Conservation (phyloP, 2,888 invertebrate genomes). For the Meta bourneti region DNA sequence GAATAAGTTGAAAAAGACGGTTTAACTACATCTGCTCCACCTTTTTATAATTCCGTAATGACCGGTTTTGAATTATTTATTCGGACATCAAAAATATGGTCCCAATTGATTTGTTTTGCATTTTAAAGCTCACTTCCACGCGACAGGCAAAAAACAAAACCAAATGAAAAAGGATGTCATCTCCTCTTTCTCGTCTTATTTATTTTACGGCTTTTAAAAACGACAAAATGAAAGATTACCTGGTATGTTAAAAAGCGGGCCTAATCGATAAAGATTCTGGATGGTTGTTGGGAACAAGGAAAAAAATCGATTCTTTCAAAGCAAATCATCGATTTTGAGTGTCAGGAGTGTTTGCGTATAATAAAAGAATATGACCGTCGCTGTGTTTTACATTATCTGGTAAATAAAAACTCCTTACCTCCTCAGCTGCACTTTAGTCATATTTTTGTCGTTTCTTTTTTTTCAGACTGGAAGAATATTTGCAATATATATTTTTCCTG, state of each 20-base stretch:
- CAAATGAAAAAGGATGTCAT: background rate
- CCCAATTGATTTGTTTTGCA: slow-evolving; percentile 48
- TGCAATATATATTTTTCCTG: background rate
- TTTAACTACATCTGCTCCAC: background rate
- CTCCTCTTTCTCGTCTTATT: slow-evolving; percentile 10
- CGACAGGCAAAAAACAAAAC: background rate
- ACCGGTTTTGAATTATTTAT: slow-evolving; percentile 16
- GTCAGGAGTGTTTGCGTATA: background rate
- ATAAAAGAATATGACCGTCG: slow-evolving; percentile 24
- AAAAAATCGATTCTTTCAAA: slow-evolving; percentile 24
- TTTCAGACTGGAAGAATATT: background rate
- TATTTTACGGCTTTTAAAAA: slow-evolving; percentile 43
- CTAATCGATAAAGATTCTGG: slow-evolving; percentile 35
- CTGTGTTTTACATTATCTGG: slow-evolving; percentile 43
- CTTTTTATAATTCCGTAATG: slow-evolving; percentile 31
- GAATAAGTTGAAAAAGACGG: background rate
- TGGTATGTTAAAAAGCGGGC: slow-evolving; percentile 31
- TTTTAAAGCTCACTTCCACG: slow-evolving; percentile 27
- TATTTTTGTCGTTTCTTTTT: background rate
- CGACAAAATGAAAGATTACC: slow-evolving; percentile 51
- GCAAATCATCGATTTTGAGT: slow-evolving; percentile 35
- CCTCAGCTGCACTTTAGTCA: background rate
- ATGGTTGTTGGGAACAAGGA: slow-evolving; percentile 1
- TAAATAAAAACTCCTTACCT: slow-evolving; percentile 13
- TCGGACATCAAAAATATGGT: slow-evolving; percentile 26